A percentile compares a stretch with the other conserved stretches of the same genome.
Evolutionary conservation across 2,797 vertebrate species (phyloP).

Genomic region (Pyrocephalus nanus): DNA sequence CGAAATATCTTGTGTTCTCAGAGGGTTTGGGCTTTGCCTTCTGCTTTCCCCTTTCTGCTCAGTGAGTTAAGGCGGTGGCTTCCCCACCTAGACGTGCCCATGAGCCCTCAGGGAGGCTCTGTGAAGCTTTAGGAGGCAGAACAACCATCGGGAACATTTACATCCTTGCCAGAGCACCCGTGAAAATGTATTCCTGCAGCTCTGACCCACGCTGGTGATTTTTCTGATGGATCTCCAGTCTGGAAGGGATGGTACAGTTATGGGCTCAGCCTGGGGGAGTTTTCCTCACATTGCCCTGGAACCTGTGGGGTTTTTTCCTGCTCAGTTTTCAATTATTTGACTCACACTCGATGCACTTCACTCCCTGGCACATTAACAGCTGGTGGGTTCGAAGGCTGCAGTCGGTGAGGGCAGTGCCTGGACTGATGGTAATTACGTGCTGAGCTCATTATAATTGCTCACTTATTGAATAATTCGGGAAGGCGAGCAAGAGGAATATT

Average conservation of each 20-base stretch:
- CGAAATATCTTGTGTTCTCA: background rate
- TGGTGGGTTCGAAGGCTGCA: background rate
- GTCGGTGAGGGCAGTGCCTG: background rate
- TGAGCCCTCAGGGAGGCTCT: background rate
- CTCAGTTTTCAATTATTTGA: background rate
- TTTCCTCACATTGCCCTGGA: background rate
- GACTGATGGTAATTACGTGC: background rate
- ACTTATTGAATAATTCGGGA: slow-evolving; percentile 31
- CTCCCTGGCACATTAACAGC: background rate
- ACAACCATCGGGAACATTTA: background rate
- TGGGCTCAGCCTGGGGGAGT: background rate
- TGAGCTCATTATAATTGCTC: slow-evolving; percentile 29
- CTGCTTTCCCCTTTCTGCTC: background rate
- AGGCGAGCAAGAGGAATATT: background rate
- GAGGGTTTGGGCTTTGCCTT: background rate
- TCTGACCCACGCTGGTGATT: rapidly evolving
- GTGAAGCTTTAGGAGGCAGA: background rate
- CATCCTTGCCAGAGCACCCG: background rate
- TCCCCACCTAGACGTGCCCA: background rate
- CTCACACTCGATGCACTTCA: background rate
- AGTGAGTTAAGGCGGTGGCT: background rate
- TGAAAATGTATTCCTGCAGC: background rate
- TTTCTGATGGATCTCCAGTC: background rate
- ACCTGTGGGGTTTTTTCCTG: background rate
- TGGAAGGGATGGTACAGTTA: too few species aligned